Evolutionary conservation across 2,113 vertebrate genomes (phyloP), one percentile per base, ranked within the genome.

Genomic region (Setophaga coronata): DNA sequence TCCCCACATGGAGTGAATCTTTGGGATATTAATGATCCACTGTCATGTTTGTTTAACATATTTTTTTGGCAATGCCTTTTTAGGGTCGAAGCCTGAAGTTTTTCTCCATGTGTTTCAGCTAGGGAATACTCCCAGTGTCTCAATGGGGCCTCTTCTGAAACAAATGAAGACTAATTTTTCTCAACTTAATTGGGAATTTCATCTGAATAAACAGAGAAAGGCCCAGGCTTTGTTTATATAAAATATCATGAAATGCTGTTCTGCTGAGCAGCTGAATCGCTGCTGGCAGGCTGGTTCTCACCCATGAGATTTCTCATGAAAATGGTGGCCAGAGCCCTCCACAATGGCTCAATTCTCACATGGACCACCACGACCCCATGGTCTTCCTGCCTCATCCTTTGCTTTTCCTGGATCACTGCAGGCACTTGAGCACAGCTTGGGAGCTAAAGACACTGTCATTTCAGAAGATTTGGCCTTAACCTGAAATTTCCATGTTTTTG

Each of bases 41-140:
- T 95, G 90, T 85, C 84, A 72, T 84, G 89, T 95, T 93, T 89
- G 82, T 93, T 95, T 95, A 93, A 83, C 76, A 4, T 64, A 40
- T 65, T 90, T 94, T 95, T 94, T 84, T 90, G 82, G 93, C 87
- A 86, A 40, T 95, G 91, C 87, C 88, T 96, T 93, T 96, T 82
- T 94, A 91, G 85, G 93, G 85, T 91, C 14, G 64, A 70, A 96
- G 90, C 90, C 82, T 95, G 74, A 94, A 82, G 82, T 87, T 96
- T 88, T 88, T 88, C 85, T 92, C 54, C 67, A 40, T 90, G 92
- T 86, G 82, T 93, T 96, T 92, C 79, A 61, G 48, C 58, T 76
- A 56, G 86, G 90, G 85, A 93, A 70, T 92, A 71, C 60, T 96
- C 82, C 65, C 91, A 91, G 43, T 50, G 66, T 89, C 87, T 78